A percentile compares a stretch with the other conserved stretches of the same genome.
phyloP scores from a whole-genome alignment of 2,888 invertebrate genomes.

The Xestobium rufovillosum region DNA sequence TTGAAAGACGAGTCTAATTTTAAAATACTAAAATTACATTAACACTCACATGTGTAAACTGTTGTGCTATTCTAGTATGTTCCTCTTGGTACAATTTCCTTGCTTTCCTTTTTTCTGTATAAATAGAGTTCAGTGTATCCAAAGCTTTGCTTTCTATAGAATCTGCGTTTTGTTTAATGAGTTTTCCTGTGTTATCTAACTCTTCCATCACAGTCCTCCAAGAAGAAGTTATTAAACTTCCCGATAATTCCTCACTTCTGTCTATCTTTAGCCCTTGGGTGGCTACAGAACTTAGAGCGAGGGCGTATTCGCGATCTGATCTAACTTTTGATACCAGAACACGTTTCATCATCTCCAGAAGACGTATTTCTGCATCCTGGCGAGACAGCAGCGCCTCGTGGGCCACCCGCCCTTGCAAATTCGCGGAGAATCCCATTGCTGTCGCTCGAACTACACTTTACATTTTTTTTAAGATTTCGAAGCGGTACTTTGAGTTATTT shows the following conservation, averaged over 20 bases:
- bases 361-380: slow-evolving; percentile 86
- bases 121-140: slow-evolving; percentile 71
- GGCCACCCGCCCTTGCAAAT: slow-evolving; percentile 78
- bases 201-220: slow-evolving; percentile 88
- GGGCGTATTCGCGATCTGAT: slow-evolving; percentile 86
- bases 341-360: slow-evolving; percentile 86
- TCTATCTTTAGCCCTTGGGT: slow-evolving; percentile 79
- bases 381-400: slow-evolving; percentile 86
- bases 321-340: slow-evolving; percentile 82
- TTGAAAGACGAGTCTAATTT: slow-evolving; percentile 14
- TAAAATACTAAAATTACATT: slow-evolving; percentile 21
- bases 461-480: too few species aligned
- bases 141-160: slow-evolving; percentile 73
- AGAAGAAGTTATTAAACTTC: slow-evolving; percentile 60
- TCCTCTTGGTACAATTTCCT: slow-evolving; percentile 86
- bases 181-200: slow-evolving; percentile 75
- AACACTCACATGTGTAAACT: slow-evolving; percentile 70
- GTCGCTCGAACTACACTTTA: slow-evolving; percentile 2
- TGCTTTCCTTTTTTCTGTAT: slow-evolving; percentile 80
- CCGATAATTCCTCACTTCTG: slow-evolving; percentile 63
- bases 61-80: slow-evolving; percentile 72
- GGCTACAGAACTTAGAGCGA: slow-evolving; percentile 72
- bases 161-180: slow-evolving; percentile 80
- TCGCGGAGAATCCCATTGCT: slow-evolving; percentile 77
- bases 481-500: too few species aligned